These are phyloP conservation scores for Stenchaetothrips biformis DNA, from an alignment of 2,888 invertebrate species.

Conservation along the genomic window DNA sequence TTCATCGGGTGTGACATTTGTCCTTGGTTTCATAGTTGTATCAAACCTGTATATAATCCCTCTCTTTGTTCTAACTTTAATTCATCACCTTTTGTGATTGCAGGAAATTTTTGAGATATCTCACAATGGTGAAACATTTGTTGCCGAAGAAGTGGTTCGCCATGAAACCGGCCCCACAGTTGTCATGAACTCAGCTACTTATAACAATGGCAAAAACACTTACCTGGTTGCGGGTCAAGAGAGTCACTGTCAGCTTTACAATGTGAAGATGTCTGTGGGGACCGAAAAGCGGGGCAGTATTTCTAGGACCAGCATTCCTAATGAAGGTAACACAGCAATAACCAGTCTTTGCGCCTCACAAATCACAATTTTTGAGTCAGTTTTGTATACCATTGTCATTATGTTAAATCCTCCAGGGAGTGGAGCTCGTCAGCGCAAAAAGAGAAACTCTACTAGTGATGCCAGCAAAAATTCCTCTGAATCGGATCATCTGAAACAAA, in stretches of 20 bases:
- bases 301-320: not conserved
- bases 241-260: conserved; percentile 82
- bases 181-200: conserved; percentile 85
- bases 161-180: conserved; percentile 85
- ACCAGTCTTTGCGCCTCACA: not conserved
- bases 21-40: not conserved
- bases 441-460: conserved; percentile 36
- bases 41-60: not conserved
- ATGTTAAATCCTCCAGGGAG: conserved; percentile 31
- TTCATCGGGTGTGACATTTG: not conserved
- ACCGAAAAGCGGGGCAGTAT: conserved; percentile 5
- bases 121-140: conserved; percentile 74
- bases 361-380: not conserved
- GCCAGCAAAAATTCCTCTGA: conserved; percentile 37
- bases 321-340: not conserved
- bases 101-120: conserved; percentile 91
- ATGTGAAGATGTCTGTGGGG: conserved; percentile 47
- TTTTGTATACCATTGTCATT: not conserved
- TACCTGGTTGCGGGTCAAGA: conserved; percentile 87
- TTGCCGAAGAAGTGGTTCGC: conserved; percentile 81
- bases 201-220: conserved; percentile 65
- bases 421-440: conserved; percentile 34
- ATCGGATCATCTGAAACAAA: conserved; percentile 38
- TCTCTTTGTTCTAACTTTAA: not conserved
- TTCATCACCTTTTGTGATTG: conserved; percentile 40